These are phyloP conservation scores for Ophioderma brevispina DNA, from an alignment of 35 echinoderm and acorn worm species.

Conservation along the genomic window DNA sequence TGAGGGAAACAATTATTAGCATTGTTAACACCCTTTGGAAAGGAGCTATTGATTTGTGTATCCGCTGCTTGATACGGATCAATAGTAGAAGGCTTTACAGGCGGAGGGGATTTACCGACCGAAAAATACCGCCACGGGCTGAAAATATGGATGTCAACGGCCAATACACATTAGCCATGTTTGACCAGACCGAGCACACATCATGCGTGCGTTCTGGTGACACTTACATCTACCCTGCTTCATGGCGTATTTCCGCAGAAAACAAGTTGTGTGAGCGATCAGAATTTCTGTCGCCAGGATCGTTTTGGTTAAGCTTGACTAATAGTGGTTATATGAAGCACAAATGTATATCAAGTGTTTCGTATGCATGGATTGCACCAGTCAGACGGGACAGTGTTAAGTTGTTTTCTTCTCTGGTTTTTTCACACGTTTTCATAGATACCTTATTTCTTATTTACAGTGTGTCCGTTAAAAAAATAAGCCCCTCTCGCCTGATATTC, in stretches of 20 bases:
- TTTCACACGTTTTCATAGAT: too few species aligned
- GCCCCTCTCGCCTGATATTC: too few species aligned
- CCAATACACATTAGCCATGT: neutral
- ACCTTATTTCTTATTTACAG: too few species aligned
- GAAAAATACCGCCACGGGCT: neutral
- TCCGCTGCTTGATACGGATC: neutral
- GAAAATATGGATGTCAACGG: slow-evolving; percentile 9
- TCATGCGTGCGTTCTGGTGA: neutral
- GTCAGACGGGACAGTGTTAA: too few species aligned
- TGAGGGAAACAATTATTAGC: too few species aligned
- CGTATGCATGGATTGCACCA: too few species aligned
- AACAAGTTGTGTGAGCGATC: neutral
- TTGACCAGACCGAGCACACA: neutral
- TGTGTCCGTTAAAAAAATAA: too few species aligned
- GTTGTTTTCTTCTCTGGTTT: too few species aligned
- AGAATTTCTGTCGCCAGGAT: neutral
- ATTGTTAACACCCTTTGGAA: too few species aligned
- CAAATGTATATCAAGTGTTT: too few species aligned
- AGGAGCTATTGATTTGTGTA: neutral
- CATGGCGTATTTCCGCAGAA: neutral
- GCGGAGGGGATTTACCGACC: neutral
- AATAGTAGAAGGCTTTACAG: neutral
- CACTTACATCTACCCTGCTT: neutral
- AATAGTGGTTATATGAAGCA: neutral
- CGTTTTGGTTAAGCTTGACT: slow-evolving; percentile 1